Evolutionary conservation across 64 coral and sea anemone species (phyloP), one percentile per base, ranked within the genome.

Genomic region (Porites lutea): DNA sequence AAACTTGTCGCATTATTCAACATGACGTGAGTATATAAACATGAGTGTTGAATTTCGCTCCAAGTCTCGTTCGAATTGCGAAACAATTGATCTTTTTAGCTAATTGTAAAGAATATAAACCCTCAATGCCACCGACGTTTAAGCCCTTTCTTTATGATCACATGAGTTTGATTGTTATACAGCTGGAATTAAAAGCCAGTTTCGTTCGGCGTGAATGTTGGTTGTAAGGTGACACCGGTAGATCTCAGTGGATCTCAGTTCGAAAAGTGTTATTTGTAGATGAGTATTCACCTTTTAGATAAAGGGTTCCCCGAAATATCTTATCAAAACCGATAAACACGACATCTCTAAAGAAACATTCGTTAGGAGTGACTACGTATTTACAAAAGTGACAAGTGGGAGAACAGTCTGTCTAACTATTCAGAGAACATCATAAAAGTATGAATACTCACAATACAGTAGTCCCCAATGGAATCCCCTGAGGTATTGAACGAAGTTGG

Each of bases 361-460:
- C 63, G 81, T 84, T 84, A 84, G 45, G 63, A 84, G 7, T 64
- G 81, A 67, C 63, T 84, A 60, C 3, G 18, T 68, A 47, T 65
- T 84, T 52, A 68, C 67, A 68, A 22, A 16, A 18, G 8, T 23
- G 21, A 19, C 11, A 50, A 84, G 63, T 10, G 19, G 45, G n/a
- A 48, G 18, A 50, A 84, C 63, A 52, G 20, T 21, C 70, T 47
- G 1, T 13, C 23, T 11, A 60, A 75, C 51, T 53, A 44, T 2
- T 7, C 13, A 75, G 70, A 74, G 52, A 75, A 16, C 72, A 57
- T 19, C 46, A 83, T 74, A 43, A 23, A 50, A 27, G 8, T 72
- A 72, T 22, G 69, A 54, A 71, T 91, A 91, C 89, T 91, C 89
- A 91, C 89, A 91, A 74, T 21, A 20, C 52, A 21, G 88, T 91